These are phyloP conservation scores for Drosophila acutilabella DNA, from an alignment of 2,888 invertebrate species.

Conservation along the genomic window DNA sequence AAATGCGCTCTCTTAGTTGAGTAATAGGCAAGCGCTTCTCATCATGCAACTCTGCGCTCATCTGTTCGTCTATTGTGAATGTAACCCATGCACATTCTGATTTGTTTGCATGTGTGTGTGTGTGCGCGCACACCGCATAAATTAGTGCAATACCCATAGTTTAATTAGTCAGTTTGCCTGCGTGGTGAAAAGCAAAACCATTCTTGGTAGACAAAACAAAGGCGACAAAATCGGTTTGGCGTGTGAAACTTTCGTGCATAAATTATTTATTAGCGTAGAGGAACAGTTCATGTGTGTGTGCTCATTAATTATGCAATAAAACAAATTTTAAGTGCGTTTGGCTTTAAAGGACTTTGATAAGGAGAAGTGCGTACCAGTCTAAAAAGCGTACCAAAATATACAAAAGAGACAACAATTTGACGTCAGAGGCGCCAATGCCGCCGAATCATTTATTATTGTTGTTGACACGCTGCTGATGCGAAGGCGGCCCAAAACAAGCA, in stretches of 20 bases:
- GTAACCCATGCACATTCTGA: slow-evolving; percentile 10
- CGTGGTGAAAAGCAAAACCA: slow-evolving; percentile 17
- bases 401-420: slow-evolving; percentile 32
- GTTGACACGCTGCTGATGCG: slow-evolving; percentile 43
- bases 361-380: slow-evolving; percentile 48
- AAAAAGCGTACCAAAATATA: slow-evolving; percentile 17
- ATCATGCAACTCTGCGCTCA: slow-evolving; percentile 60
- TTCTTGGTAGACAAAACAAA: slow-evolving; percentile 30
- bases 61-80: slow-evolving; percentile 58
- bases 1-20: slow-evolving; percentile 20
- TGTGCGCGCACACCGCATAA: slow-evolving; percentile 34
- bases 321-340: slow-evolving; percentile 38
- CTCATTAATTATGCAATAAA: slow-evolving; percentile 71
- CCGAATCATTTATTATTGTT: slow-evolving; percentile 37
- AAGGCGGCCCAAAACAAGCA: slow-evolving; percentile 36
- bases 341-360: slow-evolving; percentile 36
- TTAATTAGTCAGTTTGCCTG: slow-evolving; percentile 36
- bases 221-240: slow-evolving; percentile 11
- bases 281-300: slow-evolving; percentile 16
- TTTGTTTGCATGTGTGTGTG: not conserved
- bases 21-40: slow-evolving; percentile 26
- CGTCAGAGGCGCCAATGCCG: slow-evolving; percentile 69
- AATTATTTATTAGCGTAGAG: slow-evolving; percentile 46
- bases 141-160: slow-evolving; percentile 51
- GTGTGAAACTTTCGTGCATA: slow-evolving; percentile 24